A percentile compares a stretch with the other conserved stretches of the same genome.
Evolutionary conservation across 2,888 invertebrate genomes (phyloP).

Genomic region (Smittia aterrima): DNA sequence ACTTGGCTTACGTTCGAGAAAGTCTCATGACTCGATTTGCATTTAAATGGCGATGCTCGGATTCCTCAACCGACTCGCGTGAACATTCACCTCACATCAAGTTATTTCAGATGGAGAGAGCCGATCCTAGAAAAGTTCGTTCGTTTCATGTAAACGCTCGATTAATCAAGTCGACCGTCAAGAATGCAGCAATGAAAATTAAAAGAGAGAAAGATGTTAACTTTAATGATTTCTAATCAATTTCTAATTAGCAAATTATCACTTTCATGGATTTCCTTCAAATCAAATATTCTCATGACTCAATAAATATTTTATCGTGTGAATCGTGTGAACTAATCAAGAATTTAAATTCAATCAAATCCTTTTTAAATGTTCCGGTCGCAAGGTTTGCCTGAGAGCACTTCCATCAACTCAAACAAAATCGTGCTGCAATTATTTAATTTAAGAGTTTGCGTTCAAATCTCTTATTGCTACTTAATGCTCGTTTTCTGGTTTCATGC

Average conservation of each 20-base stretch:
- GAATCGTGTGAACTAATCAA: too few species aligned
- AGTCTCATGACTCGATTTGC: background rate
- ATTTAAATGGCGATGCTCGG: constrained; percentile 3
- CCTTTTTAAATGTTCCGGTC: too few species aligned
- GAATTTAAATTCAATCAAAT: too few species aligned
- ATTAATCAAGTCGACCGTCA: constrained; percentile 2
- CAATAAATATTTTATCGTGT: too few species aligned
- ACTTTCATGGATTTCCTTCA: too few species aligned
- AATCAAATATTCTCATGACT: too few species aligned
- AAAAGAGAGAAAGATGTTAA: constrained; percentile 36
- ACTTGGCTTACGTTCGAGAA: too few species aligned
- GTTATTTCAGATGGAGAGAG: background rate
- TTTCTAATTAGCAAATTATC: too few species aligned
- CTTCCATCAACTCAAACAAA: background rate
- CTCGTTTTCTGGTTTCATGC: constrained; percentile 41
- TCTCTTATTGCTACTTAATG: constrained; percentile 39
- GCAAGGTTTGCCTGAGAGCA: too few species aligned
- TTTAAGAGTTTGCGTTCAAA: background rate
- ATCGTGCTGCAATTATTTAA: constrained; percentile 20
- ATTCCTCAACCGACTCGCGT: background rate
- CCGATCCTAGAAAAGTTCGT: background rate
- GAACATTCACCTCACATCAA: background rate
- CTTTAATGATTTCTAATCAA: background rate
- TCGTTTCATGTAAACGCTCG: background rate
- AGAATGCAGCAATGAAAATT: background rate